Evolutionary conservation across 2,888 invertebrate species (phyloP), one percentile per base, ranked within the genome.

Genomic region (Lomographa bimaculata): DNA sequence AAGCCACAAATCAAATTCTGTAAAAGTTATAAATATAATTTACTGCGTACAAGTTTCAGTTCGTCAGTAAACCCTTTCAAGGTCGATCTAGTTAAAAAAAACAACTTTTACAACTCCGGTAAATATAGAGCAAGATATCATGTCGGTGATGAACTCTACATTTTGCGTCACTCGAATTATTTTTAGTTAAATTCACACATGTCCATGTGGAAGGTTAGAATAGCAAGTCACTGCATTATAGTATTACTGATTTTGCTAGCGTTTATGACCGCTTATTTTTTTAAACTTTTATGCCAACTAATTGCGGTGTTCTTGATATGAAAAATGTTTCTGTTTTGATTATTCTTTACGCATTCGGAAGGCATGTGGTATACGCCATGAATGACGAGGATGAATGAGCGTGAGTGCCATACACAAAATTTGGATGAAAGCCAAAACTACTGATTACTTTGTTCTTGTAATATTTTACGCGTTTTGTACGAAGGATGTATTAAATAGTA

Each of bases 51-150:
- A 65, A 62, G 56, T 62, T 67, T 65, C 46, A 57, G 57, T 46
- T 50, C 45, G 60, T 64, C 50, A 27, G 59, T 61, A 69, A 72
- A 71, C 73, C 77, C 75, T 71, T 62, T 59, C 84, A 84, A 84
- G 84, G 83, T 68, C 79, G 60, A 54, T 4, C 60, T 65, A 66
- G 64, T 65, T 64, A 70, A 72, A 76, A 68, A 71, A 77, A 78
- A 78, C 76, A 74, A 58, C 35, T 79, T 82, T 82, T 76, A 81
- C 73, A 72, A 59, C 75, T 58, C 61, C 75, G 64, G 61, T 48
- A 73, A 78, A 81, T 82, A 82, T 48, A 64, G 63, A 57, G 70
- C 71, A 71, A 65, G 67, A 68, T 71, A 67, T 60, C 55, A 61
- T 64, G 54, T 63, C 54, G 60, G 57, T 60, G 52, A 55, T 57